Percentiles rank a stretch among this genome's conserved stretches.
These are phyloP conservation scores for Agriopis leucophaearia DNA, from an alignment of 2,888 invertebrate species.

Conservation along the genomic window DNA sequence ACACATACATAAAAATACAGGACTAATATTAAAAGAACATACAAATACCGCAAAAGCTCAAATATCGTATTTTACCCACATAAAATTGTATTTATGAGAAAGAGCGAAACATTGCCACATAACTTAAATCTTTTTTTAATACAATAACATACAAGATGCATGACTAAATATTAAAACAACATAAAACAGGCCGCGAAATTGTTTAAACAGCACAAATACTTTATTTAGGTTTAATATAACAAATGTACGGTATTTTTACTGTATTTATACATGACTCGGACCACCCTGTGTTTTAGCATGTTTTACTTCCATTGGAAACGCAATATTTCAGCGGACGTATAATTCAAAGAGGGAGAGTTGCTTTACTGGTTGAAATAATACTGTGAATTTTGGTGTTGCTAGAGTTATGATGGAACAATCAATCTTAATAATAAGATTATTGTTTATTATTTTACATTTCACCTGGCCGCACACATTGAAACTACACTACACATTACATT, in stretches of 20 bases:
- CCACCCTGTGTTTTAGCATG: constrained; percentile 41
- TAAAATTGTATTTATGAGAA: too few species aligned
- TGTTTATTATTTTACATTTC: too few species aligned
- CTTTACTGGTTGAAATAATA: constrained; percentile 11
- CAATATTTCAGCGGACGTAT: constrained; percentile 34
- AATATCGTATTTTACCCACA: too few species aligned
- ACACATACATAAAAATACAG: too few species aligned
- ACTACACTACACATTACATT: too few species aligned
- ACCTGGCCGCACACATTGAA: too few species aligned
- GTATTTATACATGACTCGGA: constrained; percentile 3
- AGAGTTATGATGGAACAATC: background rate
- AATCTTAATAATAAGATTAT: background rate
- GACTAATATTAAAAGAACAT: too few species aligned
- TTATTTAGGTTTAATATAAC: background rate
- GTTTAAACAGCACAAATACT: background rate
- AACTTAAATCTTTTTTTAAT: background rate
- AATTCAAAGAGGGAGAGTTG: constrained; percentile 20
- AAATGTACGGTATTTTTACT: background rate
- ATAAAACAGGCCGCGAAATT: background rate
- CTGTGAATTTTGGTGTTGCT: constrained; percentile 4
- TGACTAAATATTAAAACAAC: background rate
- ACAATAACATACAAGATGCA: background rate
- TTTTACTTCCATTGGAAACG: constrained; percentile 35
- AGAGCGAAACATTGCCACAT: too few species aligned
- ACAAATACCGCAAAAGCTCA: too few species aligned